Base-by-base conservation (phyloP, 2,888 invertebrate species). In the Tubulanus polymorphus region DNA sequence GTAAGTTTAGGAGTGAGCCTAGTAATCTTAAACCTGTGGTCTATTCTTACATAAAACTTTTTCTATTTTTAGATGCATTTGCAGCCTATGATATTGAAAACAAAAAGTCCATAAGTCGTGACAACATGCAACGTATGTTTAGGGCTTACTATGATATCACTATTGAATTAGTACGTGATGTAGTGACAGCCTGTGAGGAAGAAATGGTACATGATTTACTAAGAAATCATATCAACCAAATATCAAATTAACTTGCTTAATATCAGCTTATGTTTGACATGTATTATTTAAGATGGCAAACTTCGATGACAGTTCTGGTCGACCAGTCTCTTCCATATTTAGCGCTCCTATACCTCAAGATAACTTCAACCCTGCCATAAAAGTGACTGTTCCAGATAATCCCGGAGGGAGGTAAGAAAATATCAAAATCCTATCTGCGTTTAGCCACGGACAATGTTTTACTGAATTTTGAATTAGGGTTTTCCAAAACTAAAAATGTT, bases 111-210 rank as follows among this genome's bases (percentile, higher is more conserved):
- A 28, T 49, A 6, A 49, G 49, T 25, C 28, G 32, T 20, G 49
- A 49, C 3, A 49, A 49, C 18, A 23, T 49, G 30, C 28, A 25
- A 20, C 28, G 49, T 30, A 20, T 49, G 23, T 49, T 49, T 32
- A 49, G 32, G 49, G 49, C 49, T 6, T 49, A 30, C 28, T 49
- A 30, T 30, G 20, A 30, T 8, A 49, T 49, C 28, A 49, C 49
- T n/a, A 49, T 49, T 12, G 49, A 49, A 30, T 20, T 49, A 30
- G 49, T 49, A 15, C 23, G 49, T 18, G 49, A 49, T 49, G 49
- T 49, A 15, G 49, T 49, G 26, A 49, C 28, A 28, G 28, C 49
- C 12, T 49, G 49, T 18, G 49, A 49, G 23, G 49, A 49, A 30
- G 49, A 49, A 30, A 49, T 49, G 49, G 49, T 49, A 29, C 15